Base-by-base conservation (phyloP, 2,113 vertebrate species). In the Polypterus senegalus region DNA sequence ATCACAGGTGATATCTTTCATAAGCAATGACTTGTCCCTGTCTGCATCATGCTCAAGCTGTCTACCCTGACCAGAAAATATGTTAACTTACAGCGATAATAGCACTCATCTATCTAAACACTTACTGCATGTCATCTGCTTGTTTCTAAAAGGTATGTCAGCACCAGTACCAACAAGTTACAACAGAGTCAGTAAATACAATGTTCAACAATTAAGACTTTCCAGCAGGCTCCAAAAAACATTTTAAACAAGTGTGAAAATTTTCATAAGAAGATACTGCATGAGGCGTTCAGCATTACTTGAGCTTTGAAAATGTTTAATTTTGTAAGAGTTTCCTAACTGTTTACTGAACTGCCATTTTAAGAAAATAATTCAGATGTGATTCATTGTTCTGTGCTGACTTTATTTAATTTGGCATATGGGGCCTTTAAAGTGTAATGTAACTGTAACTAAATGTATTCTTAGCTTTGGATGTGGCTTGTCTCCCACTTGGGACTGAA, bases 141-240 rank as follows among this genome's bases (percentile, higher is more conserved):
- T 4, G 27, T 27, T 5, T 57, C 6, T 6, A 44, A 57, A 57
- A 67, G 66, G 67, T 59, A 66, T 73, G 66, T 63, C n/a, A n/a
- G 56, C 63, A 76, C 74, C 46, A 78, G 81, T 74, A 66, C 64
- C 57, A 66, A 79, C 85, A 71, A 67, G 80, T 49, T 67, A 57
- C 59, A 46, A 72, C 66, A 66, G 70, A 67, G 71, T 65, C 62
- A 64, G 64, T 46, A 57, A 65, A 62, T 59, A 58, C 69, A 65
- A 64, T 67, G 69, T 78, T 74, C 67, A 53, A n/a, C n/a, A n/a
- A n/a, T n/a, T n/a, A n/a, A n/a, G n/a, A n/a, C n/a, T n/a, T n/a
- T n/a, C n/a, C n/a, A n/a, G n/a, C n/a, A n/a, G n/a, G 74, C 64
- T 3, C 60, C 62, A 56, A 69, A 57, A 57, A 46, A 49, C 60